Evolutionary conservation across 2,113 vertebrate species (phyloP), one percentile per base, ranked within the genome.

Genomic region (Oplegnathus fasciatus): DNA sequence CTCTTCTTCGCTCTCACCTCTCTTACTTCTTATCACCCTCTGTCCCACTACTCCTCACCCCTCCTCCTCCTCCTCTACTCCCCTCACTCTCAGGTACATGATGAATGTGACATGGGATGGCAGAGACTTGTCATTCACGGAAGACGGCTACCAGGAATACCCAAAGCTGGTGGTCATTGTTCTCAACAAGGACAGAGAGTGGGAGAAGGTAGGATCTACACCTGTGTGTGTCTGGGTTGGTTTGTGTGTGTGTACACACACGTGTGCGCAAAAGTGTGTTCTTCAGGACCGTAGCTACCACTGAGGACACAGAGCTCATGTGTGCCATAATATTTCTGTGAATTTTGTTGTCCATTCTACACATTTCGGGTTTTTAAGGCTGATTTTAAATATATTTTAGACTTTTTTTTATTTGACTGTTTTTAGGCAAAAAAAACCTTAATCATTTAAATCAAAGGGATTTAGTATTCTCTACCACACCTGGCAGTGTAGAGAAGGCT

Each of bases 91-190:
- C 93, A 99, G 98, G 94, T 99, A 98, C 90, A 98, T 99, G 98
- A 97, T 98, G 96, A 99, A 99, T 50, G 97, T 99, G 92, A 98
- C 98, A 0, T 99, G 98, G 98, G 96, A 98, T 82, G 98, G 97
- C 72, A 96, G 95, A 93, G 98, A 99, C 93, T 87, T 99, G 95
- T 99, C 98, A 87, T 99, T 99, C 96, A 99, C 98, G 0, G 97
- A 97, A 26, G 98, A 99, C 24, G 98, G 98, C 26, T 99, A 99
- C 74, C 98, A 99, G 90, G 97, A 97, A 6, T 95, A 97, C 84
- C 98, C 98, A 69, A 97, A 97, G 91, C 96, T 99, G 89, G 98
- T 98, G 93, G 98, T 99, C 91, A 98, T 98, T 0, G 97, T 99
- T 55, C 94, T 99, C 75, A 99, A 99, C 94, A 98, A 98, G 55